Percentiles rank a stretch among this genome's conserved stretches.
Evolutionary conservation across 2,888 invertebrate genomes (phyloP).

Genomic region (Unio delphinus): DNA sequence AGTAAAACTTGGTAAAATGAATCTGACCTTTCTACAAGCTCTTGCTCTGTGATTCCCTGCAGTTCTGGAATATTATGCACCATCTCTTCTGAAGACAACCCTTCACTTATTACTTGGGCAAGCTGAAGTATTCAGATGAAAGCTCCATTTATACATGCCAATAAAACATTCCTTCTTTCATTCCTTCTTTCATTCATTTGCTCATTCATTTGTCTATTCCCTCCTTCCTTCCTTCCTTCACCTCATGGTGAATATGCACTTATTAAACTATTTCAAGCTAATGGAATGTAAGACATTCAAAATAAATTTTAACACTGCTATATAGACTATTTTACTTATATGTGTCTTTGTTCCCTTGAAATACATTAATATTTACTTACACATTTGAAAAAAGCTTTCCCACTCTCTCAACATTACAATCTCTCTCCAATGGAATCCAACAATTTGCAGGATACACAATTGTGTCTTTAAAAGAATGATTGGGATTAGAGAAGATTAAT

Average conservation of each 20-base stretch:
- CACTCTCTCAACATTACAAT: no score
- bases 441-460: no score
- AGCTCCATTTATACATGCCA: no score
- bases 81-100: conserved; percentile 46
- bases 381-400: no score
- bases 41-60: conserved; percentile 33
- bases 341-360: no score
- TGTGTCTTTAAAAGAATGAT: no score
- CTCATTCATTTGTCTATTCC: not conserved
- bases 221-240: not conserved
- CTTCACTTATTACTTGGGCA: conserved; percentile 63
- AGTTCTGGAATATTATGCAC: conserved; percentile 63
- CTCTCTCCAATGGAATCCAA: no score
- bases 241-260: not conserved
- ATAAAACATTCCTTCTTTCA: no score
- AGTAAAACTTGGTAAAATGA: not conserved
- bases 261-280: not conserved
- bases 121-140: conserved; percentile 40
- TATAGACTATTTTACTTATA: no score
- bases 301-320: not conserved
- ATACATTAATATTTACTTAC: no score
- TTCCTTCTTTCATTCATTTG: not conserved
- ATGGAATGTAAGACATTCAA: not conserved
- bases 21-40: conserved; percentile 43
- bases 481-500: no score